Conservation (phyloP, 2,113 vertebrate genomes). For the Phaethon lepturus region DNA sequence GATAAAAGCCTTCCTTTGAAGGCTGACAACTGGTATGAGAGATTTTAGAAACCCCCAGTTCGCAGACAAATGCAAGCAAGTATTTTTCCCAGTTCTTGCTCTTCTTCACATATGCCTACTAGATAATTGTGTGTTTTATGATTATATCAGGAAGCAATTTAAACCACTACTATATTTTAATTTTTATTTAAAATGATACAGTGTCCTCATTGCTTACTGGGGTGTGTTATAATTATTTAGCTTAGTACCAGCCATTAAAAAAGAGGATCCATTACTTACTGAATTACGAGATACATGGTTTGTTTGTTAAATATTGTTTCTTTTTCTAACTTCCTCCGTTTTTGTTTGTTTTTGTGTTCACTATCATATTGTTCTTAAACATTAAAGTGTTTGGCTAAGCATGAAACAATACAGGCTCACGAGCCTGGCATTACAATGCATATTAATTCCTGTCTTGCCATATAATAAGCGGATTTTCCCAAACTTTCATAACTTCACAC, state of each 20-base stretch:
- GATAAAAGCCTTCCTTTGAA: neutral
- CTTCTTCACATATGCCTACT: neutral
- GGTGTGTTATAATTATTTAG: neutral
- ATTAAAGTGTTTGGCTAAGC: neutral
- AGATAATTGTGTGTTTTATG: slow-evolving; percentile 1
- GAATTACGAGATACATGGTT: neutral
- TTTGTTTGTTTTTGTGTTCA: neutral
- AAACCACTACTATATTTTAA: neutral
- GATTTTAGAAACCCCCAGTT: neutral
- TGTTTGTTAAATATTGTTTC: neutral
- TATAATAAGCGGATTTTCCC: neutral
- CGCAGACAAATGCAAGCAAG: neutral
- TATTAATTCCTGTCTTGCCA: neutral
- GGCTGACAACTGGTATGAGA: neutral
- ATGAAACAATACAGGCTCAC: neutral
- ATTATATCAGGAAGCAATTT: neutral
- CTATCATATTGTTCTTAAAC: neutral
- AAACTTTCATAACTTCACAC: neutral
- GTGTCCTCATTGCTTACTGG: neutral
- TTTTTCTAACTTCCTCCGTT: neutral
- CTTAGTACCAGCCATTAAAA: neutral
- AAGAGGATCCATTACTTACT: neutral
- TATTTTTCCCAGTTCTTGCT: neutral
- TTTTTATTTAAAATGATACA: slow-evolving; percentile 4
- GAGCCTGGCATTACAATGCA: neutral